Evolutionary conservation across 1,140 invertebrate genomes (phyloP), one percentile per base, ranked within the genome.

Genomic region (Stratiolaelaps scimitus): DNA sequence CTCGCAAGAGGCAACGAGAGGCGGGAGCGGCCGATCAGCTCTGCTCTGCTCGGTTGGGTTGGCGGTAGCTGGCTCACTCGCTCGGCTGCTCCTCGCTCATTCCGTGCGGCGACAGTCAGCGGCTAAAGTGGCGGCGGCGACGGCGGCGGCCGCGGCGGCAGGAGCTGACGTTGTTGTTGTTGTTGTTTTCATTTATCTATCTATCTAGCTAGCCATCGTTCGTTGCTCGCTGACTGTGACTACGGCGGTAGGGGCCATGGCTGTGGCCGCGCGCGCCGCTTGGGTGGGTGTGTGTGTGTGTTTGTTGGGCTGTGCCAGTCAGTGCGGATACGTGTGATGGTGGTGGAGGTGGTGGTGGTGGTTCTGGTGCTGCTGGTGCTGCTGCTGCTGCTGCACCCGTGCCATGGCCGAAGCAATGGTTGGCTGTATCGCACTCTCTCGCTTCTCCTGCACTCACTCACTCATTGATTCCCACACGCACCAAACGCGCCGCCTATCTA

Each of bases 351-450:
- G 44, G 44, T 45, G 44, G 44, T n/a, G 44, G 44, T 45, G 44
- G 44, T 48, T 7, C 28, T 48, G 15, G 47, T 48, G 47, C 47
- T 48, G 47, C 47, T 15, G 47, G 19, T 48, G 4, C 47, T 15
- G 47, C 47, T 48, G 47, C 47, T 48, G 44, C 44, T 45, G 44
- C 44, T n/a, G 44, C 44, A n/a, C 13, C n/a, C n/a, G 44, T 45
- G n/a, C n/a, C n/a, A n/a, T n/a, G n/a, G n/a, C n/a, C n/a, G n/a
- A n/a, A n/a, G n/a, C n/a, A n/a, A n/a, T n/a, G n/a, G n/a, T n/a
- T n/a, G n/a, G n/a, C n/a, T n/a, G n/a, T n/a, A n/a, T n/a, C n/a
- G n/a, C n/a, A n/a, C n/a, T n/a, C n/a, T n/a, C n/a, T n/a, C n/a
- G n/a, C 44, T n/a, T 13, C 44, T 13, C 13, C 44, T 45, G 13